These are phyloP conservation scores for Caenorhabditis macrosperma DNA, from an alignment of 2,888 invertebrate genomes.

Conservation along the genomic window DNA sequence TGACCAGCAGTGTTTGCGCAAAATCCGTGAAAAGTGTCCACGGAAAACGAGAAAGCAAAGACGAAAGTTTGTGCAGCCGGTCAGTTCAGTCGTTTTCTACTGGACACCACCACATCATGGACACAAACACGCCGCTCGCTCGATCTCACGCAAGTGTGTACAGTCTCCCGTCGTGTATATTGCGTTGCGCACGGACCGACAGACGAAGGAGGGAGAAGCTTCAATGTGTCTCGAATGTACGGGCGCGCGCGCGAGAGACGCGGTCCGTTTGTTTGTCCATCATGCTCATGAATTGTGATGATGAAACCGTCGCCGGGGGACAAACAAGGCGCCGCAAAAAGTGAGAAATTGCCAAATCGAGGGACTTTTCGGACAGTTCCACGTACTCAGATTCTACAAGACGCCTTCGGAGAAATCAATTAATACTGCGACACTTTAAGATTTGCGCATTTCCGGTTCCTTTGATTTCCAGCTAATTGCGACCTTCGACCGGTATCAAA, in stretches of 20 bases:
- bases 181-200: too few relatives aligned
- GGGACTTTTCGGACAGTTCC: not conserved
- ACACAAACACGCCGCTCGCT: too few relatives aligned
- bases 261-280: not conserved
- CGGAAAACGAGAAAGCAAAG: not conserved
- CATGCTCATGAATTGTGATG: not conserved
- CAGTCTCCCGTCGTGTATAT: too few relatives aligned
- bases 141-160: too few relatives aligned
- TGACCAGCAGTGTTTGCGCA: too few relatives aligned
- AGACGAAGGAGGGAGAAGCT: too few relatives aligned
- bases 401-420: not conserved
- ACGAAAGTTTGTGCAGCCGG: constrained; percentile 2
- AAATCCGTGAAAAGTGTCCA: too few relatives aligned
- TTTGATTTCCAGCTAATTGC: not conserved
- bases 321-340: not conserved
- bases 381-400: too few relatives aligned
- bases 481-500: not conserved
- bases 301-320: not conserved
- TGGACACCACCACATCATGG: not conserved
- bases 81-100: not conserved
- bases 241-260: not conserved
- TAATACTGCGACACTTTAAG: not conserved
- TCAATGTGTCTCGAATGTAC: too few relatives aligned
- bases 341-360: not conserved
- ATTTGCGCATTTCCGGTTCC: not conserved